Evolutionary conservation across 2,888 invertebrate species (phyloP), one percentile per base, ranked within the genome.

Genomic region (Drosophila suboccidentalis): DNA sequence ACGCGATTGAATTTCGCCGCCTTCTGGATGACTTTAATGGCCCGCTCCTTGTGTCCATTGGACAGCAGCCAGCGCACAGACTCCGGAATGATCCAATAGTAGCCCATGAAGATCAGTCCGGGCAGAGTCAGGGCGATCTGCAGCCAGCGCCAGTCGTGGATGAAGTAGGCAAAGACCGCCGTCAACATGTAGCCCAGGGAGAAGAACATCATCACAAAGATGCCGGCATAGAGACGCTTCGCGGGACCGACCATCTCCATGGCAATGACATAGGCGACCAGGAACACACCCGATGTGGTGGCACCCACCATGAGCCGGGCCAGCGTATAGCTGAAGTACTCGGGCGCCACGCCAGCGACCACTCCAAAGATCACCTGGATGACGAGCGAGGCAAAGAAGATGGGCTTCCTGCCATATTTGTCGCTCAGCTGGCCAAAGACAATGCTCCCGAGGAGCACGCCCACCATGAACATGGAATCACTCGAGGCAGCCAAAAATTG

Each of bases 251-350:
- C 96, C 95, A 95, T 95, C 93, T 96, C 95, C 92, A 93, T 93
- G 94, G 96, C 96, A 78, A 96, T 95, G 51, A 96, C 96, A 91
- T 96, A 96, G 47, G 96, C 95, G 19, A 96, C 96, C 66, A 96
- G 93, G 87, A 96, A 96, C 10, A 96, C 95, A 1, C 96, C 96
- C 6, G 96, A 96, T 9, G 96, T 96, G 10, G 96, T 95, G 11
- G 95, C 94, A 13, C 96, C 96, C 26, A 96, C 94, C 53, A 96
- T 90, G 68, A 95, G 92, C 72, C 96, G 93, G 44, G 95, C 94
- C 60, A 95, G 90, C 11, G 95, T 94, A 87, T 95, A 96, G 49
- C 94, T 94, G 87, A 95, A 94, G 90, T 95, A 95, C 81, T 96
- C 95, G 0, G 95, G 96, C 0, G 96, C 94, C 51, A 96, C 84